Evolutionary conservation across 2,113 vertebrate species (phyloP).

Genomic region (Gavialis gangeticus): DNA sequence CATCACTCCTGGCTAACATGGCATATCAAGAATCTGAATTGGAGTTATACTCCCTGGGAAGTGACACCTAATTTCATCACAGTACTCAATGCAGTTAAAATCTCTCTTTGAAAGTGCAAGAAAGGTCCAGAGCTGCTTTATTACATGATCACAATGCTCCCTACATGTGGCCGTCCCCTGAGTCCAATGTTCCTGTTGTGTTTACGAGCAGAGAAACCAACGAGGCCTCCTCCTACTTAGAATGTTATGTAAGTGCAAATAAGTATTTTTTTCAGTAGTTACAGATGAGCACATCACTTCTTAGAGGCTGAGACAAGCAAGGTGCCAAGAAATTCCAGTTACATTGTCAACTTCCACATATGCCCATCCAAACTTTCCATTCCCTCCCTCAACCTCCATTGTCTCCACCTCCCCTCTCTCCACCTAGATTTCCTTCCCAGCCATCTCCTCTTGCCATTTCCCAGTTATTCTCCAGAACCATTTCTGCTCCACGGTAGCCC

Average conservation of each 20-base stretch:
- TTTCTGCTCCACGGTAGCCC: too few species aligned
- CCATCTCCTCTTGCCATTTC: not conserved
- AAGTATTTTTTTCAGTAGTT: slow-evolving; percentile 8
- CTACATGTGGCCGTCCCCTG: not conserved
- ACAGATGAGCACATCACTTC: slow-evolving; percentile 6
- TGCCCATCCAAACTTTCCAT: not conserved
- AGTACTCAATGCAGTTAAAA: not conserved
- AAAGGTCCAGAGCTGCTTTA: not conserved
- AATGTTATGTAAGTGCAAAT: not conserved
- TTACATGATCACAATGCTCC: not conserved
- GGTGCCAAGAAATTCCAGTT: not conserved
- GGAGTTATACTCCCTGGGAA: not conserved
- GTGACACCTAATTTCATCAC: not conserved
- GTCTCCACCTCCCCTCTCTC: not conserved
- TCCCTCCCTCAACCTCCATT: not conserved
- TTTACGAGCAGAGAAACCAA: not conserved
- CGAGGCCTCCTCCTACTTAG: not conserved
- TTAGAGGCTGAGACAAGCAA: not conserved
- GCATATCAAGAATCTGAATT: not conserved
- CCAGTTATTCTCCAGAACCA: too few species aligned
- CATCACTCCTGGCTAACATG: not conserved
- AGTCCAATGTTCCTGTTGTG: not conserved
- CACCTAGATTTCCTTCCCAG: not conserved
- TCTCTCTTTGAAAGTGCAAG: not conserved
- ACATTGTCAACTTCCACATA: not conserved